Base-by-base conservation (phyloP, 2,113 vertebrate genomes). In the Sphaerodactylus townsendi region DNA sequence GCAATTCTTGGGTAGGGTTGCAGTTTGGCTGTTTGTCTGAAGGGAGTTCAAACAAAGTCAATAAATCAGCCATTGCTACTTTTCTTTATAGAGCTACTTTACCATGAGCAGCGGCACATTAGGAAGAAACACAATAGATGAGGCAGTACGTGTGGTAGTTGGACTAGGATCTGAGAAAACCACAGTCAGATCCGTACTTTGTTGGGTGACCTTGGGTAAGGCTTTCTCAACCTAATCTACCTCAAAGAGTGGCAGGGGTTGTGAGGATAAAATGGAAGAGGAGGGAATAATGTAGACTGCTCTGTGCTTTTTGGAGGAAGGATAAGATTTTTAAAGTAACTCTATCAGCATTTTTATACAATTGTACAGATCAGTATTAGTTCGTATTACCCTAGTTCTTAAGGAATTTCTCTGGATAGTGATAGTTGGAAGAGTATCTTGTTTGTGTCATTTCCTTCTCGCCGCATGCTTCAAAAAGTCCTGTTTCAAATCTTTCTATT, bases 1-100 rank as follows among this genome's bases (percentile, higher is more conserved):
- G 30, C 73, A 77, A 86, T 90, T 87, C 79, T 81, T 11, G 14
- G 35, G 4, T 19, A 10, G 14, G 19, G 50, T 66, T 77, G 33
- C 69, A 73, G 78, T 79, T 76, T 10, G 0, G 76, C 64, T 72
- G 25, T 85, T 81, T 88, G 4, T 83, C 65, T 65, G 35, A 73
- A 73, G 19, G 15, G 30, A 46, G 30, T 75, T 65, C 33, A 83
- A 66, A 46, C 21, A 66, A 74, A 65, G 6, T 46, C 35, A 65
- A 65, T 46, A 65, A 65, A 66, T 50, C 41, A 65, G 35, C 1
- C 48, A 11, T 3, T 83, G n/a, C 14, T n/a, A 41, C 11, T 53
- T 59, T 71, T 62, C 66, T 50, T 30, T 70, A n/a, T 62, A 37
- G 7, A 50, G 50, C 46, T 28, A 7, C 19, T 15, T 19, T 59